These are phyloP conservation scores for Melipona bicolor DNA, from an alignment of 2,888 invertebrate genomes.

Conservation along the genomic window DNA sequence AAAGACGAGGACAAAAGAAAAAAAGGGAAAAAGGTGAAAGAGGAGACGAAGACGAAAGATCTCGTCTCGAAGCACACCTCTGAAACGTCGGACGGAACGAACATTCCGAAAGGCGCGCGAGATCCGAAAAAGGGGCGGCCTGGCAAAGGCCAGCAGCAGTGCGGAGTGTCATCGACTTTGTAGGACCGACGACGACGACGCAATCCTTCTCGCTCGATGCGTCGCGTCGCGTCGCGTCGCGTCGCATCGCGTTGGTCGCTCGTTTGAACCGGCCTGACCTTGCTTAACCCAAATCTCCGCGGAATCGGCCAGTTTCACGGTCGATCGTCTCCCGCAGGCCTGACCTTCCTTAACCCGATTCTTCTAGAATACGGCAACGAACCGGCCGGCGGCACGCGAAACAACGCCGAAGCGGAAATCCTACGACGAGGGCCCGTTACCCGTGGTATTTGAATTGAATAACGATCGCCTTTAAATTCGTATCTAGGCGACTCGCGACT, in stretches of 20 bases:
- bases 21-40: neutral
- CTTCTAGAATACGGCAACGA: slow-evolving; percentile 64
- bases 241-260: neutral
- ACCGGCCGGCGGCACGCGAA: slow-evolving; percentile 34
- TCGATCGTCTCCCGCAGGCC: slow-evolving; percentile 55
- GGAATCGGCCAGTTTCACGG: slow-evolving; percentile 49
- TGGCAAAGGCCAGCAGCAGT: neutral
- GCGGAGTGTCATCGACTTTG: neutral
- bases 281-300: slow-evolving; percentile 60
- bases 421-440: slow-evolving; percentile 68
- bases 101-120: neutral
- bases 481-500: slow-evolving; percentile 66
- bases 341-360: slow-evolving; percentile 73
- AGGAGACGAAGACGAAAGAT: neutral
- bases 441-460: slow-evolving; percentile 73
- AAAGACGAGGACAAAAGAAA: neutral
- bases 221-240: neutral
- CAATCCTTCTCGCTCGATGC: neutral
- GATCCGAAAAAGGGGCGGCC: neutral
- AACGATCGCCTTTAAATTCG: slow-evolving; percentile 74
- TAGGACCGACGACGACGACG: neutral
- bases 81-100: too few species aligned
- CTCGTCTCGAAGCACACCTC: neutral
- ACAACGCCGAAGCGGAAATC: slow-evolving; percentile 67
- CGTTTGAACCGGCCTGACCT: slow-evolving; percentile 54